Conservation (phyloP, 2,888 invertebrate species). For the Limnephilus rhombicus region DNA sequence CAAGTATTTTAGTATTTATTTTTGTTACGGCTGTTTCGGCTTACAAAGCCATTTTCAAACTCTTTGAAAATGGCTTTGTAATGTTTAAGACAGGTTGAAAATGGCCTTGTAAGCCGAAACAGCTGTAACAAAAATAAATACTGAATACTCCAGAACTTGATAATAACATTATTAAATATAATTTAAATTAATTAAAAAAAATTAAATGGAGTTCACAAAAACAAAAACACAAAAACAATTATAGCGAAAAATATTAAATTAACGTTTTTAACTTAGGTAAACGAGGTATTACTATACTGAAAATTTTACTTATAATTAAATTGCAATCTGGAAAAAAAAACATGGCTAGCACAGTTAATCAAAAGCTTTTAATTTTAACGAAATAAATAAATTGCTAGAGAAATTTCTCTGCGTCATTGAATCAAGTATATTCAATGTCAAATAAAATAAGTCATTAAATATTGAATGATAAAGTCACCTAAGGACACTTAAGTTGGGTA, state of each 20-base stretch:
- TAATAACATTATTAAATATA: no score
- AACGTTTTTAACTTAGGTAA: background rate
- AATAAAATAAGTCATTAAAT: background rate
- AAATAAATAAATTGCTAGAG: background rate
- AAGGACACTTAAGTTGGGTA: constrained; percentile 55
- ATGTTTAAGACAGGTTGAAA: no score
- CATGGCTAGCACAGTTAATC: background rate
- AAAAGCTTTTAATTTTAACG: background rate
- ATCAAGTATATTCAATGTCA: background rate
- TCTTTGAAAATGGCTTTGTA: no score
- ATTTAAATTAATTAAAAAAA: no score
- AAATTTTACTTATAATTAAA: background rate
- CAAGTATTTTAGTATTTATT: no score
- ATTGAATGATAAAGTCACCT: constrained; percentile 41
- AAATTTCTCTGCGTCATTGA: background rate
- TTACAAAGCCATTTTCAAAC: no score
- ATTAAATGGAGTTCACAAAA: no score
- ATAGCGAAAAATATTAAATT: background rate
- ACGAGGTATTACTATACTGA: background rate
- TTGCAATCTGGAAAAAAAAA: background rate
- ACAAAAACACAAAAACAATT: background rate
- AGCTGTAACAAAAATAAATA: no score
- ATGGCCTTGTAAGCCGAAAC: no score
- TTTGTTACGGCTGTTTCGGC: no score
- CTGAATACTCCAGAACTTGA: no score